Evolutionary conservation across 2,113 vertebrate species (phyloP).

Genomic region (Cisticola juncidis): DNA sequence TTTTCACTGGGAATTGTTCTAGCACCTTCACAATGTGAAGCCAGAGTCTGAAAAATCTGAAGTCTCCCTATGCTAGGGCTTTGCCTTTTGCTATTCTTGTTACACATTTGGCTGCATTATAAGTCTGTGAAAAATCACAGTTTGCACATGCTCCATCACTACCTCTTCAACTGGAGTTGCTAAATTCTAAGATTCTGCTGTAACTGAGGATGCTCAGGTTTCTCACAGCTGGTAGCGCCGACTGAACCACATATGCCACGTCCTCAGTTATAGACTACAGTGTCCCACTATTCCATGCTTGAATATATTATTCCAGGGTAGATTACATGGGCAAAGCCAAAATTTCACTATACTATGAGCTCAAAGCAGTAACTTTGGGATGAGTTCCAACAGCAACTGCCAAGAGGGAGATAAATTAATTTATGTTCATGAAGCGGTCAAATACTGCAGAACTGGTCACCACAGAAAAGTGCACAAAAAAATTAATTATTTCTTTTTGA

Average conservation of each 20-base stretch:
- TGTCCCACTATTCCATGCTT: not conserved
- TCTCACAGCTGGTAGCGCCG: conserved; percentile 29
- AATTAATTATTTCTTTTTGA: conserved; percentile 10
- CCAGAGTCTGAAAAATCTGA: not conserved
- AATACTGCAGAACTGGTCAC: conserved; percentile 1
- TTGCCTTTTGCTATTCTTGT: conserved; percentile 45
- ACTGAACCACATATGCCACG: conserved; percentile 44
- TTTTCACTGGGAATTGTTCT: conserved; percentile 12
- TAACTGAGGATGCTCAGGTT: conserved; percentile 46
- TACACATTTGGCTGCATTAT: conserved; percentile 39
- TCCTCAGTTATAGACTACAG: conserved; percentile 16
- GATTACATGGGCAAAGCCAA: conserved; percentile 39
- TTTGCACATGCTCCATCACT: conserved; percentile 58
- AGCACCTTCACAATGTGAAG: not conserved
- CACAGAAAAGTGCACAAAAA: not conserved
- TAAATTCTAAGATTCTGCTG: conserved; percentile 41
- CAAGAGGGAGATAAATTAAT: conserved; percentile 26
- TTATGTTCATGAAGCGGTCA: not conserved
- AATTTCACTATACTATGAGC: not conserved
- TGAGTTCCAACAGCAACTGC: conserved; percentile 33
- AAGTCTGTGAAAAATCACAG: conserved; percentile 62
- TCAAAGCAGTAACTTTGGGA: not conserved
- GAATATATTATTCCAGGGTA: conserved; percentile 17
- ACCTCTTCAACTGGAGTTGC: not conserved
- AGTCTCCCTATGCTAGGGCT: not conserved